A percentile compares a stretch with the other conserved stretches of the same genome.
Conservation (phyloP, 1,140 invertebrate species). For the Drosophila nannoptera region DNA sequence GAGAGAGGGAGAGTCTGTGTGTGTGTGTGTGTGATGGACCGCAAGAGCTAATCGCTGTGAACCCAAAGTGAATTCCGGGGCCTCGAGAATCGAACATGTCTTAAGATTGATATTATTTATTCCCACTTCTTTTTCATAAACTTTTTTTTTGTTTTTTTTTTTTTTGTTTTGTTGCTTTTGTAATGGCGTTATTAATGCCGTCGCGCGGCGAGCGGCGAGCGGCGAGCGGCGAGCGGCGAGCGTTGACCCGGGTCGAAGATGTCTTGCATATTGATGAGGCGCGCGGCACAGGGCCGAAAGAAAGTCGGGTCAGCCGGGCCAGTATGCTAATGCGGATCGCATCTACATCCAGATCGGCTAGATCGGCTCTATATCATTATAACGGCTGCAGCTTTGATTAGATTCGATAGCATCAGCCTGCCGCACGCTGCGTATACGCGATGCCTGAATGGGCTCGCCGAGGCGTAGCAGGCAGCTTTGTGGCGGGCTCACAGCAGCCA, state of each 20-base stretch:
- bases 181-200: constrained; percentile 28
- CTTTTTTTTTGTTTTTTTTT: constrained; percentile 15
- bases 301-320: constrained; percentile 18
- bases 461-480: constrained; percentile 24
- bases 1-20: too few species aligned
- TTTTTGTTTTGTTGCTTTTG: constrained; percentile 16
- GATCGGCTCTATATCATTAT: too few species aligned
- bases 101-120: not conserved
- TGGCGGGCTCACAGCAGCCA: not conserved
- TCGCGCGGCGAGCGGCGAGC: constrained; percentile 20
- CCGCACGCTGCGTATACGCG: not conserved
- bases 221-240: constrained; percentile 12
- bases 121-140: not conserved
- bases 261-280: constrained; percentile 43
- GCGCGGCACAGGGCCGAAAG: constrained; percentile 28
- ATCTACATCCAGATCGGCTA: too few species aligned
- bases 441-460: not conserved
- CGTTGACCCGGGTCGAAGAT: constrained; percentile 41
- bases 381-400: too few species aligned
- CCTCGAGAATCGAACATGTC: constrained; percentile 14
- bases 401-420: too few species aligned
- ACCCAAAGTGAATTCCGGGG: constrained; percentile 13
- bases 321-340: too few species aligned
- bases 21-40: constrained; percentile 49
- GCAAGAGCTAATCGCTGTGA: constrained; percentile 22